phyloP scores from a whole-genome alignment of 2,797 vertebrate genomes.

The Protonibea diacanthus region DNA sequence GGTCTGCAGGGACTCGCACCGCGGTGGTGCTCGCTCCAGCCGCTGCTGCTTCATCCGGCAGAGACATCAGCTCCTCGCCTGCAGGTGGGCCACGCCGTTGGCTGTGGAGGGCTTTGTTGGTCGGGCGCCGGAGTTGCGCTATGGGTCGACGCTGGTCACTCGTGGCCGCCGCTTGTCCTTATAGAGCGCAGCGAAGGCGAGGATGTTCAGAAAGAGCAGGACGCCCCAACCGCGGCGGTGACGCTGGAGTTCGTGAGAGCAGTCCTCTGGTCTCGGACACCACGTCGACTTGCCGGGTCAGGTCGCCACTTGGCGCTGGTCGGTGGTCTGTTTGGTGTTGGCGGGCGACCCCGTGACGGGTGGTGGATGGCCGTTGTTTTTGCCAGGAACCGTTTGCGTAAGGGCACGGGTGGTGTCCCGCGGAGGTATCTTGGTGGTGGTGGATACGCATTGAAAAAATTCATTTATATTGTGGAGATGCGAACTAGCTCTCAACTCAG shows the following conservation, averaged over 20 bases:
- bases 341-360: constrained; percentile 92
- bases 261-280: constrained; percentile 95
- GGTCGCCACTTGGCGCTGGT: constrained; percentile 87
- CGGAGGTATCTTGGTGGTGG: constrained; percentile 95
- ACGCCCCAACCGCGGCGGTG: constrained; percentile 95
- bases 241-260: constrained; percentile 94
- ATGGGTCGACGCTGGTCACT: constrained; percentile 91
- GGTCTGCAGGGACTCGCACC: constrained; percentile 91
- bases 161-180: constrained; percentile 95
- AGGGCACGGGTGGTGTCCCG: constrained; percentile 95
- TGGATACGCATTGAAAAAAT: constrained; percentile 96
- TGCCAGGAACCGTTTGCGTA: constrained; percentile 92
- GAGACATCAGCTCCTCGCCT: constrained; percentile 93
- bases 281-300: constrained; percentile 89
- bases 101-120: constrained; percentile 70
- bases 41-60: constrained; percentile 98
- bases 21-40: constrained; percentile 86
- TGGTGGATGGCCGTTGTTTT: constrained; percentile 92
- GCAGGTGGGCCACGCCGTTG: constrained; percentile 92
- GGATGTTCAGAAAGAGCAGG: constrained; percentile 95
- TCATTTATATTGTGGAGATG: constrained; percentile 98
- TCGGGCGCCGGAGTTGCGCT: constrained; percentile 77
- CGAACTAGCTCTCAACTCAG: constrained; percentile 94
- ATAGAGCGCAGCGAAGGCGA: constrained; percentile 95
- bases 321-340: constrained; percentile 92